Conservation (phyloP, 2,888 invertebrate genomes). For the Platypus cylindrus region DNA sequence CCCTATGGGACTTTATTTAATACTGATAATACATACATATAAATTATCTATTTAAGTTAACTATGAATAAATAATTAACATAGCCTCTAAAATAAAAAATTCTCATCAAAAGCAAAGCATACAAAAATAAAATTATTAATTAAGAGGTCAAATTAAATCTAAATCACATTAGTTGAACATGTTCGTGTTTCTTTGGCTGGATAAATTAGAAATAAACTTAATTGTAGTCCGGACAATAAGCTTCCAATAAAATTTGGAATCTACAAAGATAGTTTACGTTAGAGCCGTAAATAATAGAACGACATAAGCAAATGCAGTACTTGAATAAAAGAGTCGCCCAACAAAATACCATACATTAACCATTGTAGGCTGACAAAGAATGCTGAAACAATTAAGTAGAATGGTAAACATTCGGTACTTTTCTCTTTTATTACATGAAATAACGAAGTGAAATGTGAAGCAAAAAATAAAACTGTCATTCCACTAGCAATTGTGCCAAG, state of each 20-base stretch:
- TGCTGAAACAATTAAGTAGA: slow-evolving; percentile 72
- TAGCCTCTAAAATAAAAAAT: too few species aligned
- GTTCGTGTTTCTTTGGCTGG: too few species aligned
- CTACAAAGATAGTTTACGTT: slow-evolving; percentile 34
- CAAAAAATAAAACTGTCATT: slow-evolving; percentile 68
- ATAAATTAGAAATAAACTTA: slow-evolving; percentile 64
- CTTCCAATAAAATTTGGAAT: slow-evolving; percentile 70
- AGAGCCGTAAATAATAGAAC: not conserved
- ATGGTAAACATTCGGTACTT: slow-evolving; percentile 76
- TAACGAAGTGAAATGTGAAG: slow-evolving; percentile 67
- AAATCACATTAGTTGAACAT: too few species aligned
- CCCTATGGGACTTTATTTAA: too few species aligned
- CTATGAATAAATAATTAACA: too few species aligned
- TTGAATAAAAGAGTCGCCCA: slow-evolving; percentile 67
- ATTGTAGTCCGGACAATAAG: slow-evolving; percentile 58
- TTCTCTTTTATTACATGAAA: slow-evolving; percentile 67
- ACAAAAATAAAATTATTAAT: too few species aligned
- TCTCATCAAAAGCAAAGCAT: too few species aligned
- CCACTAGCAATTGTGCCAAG: slow-evolving; percentile 60
- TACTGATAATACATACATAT: too few species aligned
- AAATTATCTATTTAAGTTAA: too few species aligned
- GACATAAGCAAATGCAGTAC: slow-evolving; percentile 35
- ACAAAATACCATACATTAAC: slow-evolving; percentile 70
- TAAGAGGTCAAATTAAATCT: too few species aligned
- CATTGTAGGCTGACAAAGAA: slow-evolving; percentile 73